Percentiles rank a stretch among this genome's conserved stretches.
Conservation (phyloP, 2,113 vertebrate species). For the Mastomys coucha region DNA sequence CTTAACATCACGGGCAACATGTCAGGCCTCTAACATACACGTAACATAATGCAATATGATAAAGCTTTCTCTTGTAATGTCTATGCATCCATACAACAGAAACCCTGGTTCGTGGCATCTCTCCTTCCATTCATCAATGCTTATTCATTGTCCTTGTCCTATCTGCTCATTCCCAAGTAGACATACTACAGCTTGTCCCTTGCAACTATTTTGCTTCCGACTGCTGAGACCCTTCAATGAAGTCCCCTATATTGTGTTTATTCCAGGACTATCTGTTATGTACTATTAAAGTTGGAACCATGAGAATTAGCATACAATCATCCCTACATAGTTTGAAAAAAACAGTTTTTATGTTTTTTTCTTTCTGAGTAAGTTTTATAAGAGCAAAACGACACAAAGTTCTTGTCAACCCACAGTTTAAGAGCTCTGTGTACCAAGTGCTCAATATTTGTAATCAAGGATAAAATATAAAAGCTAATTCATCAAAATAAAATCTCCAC, state of each 20-base stretch:
- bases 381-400: neutral
- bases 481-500: neutral
- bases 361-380: neutral
- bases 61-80: neutral
- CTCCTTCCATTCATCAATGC: neutral
- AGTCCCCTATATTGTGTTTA: neutral
- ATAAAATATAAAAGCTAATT: neutral
- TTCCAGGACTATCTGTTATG: neutral
- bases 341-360: neutral
- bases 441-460: neutral
- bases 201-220: neutral
- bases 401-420: constrained; percentile 5
- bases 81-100: neutral
- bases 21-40: neutral
- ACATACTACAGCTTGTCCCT: neutral
- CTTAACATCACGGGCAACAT: neutral
- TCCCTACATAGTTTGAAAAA: neutral
- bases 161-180: no score
- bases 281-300: neutral
- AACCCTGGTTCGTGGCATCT: neutral
- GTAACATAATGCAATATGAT: neutral
- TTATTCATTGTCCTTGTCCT: neutral
- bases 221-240: neutral
- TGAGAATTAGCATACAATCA: neutral
- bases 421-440: neutral